Percentiles rank a stretch among this genome's conserved stretches.
phyloP scores from a whole-genome alignment of 2,797 vertebrate genomes.

The Crenichthys baileyi region DNA sequence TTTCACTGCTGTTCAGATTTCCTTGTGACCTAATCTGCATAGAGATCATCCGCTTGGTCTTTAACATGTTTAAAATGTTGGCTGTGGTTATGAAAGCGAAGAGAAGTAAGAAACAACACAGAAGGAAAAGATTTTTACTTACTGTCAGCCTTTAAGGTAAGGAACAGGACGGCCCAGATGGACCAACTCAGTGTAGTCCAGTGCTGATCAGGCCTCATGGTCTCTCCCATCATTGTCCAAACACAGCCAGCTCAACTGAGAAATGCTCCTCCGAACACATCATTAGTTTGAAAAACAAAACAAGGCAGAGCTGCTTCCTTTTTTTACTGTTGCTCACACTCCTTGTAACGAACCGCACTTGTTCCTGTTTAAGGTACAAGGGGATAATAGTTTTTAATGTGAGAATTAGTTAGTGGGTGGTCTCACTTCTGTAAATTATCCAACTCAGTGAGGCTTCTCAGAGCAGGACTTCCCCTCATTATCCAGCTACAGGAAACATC shows the following conservation, averaged over 20 bases:
- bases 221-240: conserved; percentile 20
- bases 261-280: conserved; percentile 18
- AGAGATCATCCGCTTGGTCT: not conserved
- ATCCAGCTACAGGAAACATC: not conserved
- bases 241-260: not conserved
- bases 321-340: conserved; percentile 12
- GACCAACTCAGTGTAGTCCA: conserved; percentile 30
- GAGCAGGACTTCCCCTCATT: conserved; percentile 38
- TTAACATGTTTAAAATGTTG: not conserved
- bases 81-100: not conserved
- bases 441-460: conserved; percentile 18
- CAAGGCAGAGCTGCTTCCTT: conserved; percentile 57
- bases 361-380: conserved; percentile 4
- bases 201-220: conserved; percentile 41
- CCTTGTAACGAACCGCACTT: not conserved
- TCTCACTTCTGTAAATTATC: conserved; percentile 34
- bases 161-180: conserved; percentile 41
- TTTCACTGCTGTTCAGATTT: not conserved
- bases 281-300: conserved; percentile 15
- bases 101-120: not conserved
- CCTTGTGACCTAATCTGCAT: not conserved
- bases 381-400: conserved; percentile 8
- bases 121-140: conserved; percentile 32
- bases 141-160: conserved; percentile 51
- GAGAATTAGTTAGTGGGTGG: conserved; percentile 34